A percentile compares a stretch with the other conserved stretches of the same genome.
These are phyloP conservation scores for Coptodon rendalli DNA, from an alignment of 2,113 vertebrate species.

Conservation along the genomic window DNA sequence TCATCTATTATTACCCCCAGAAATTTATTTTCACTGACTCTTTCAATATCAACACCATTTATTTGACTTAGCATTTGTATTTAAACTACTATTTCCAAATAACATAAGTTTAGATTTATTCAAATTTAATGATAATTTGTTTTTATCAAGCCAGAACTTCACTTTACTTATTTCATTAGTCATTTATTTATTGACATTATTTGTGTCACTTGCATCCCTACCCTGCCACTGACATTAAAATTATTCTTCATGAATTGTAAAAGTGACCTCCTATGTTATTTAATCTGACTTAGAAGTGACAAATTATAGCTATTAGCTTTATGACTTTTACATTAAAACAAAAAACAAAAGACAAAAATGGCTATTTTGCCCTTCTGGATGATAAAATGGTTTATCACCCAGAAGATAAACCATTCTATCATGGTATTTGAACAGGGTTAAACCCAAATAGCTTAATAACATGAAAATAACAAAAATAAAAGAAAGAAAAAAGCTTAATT, in stretches of 20 bases:
- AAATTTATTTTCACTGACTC: too few species aligned
- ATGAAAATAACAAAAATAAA: not conserved
- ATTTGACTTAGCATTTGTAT: too few species aligned
- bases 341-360: not conserved
- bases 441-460: not conserved
- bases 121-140: too few species aligned
- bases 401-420: not conserved
- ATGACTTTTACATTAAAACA: not conserved
- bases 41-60: too few species aligned
- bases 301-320: not conserved
- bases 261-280: not conserved
- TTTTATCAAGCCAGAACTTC: too few species aligned
- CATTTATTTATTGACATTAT: not conserved
- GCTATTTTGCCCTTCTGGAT: not conserved
- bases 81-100: too few species aligned
- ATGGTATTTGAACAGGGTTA: rapidly evolving
- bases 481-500: not conserved
- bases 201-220: not conserved
- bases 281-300: not conserved
- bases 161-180: too few species aligned
- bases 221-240: not conserved
- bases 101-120: too few species aligned
- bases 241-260: not conserved
- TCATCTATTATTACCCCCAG: too few species aligned
- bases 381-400: not conserved